Evolutionary conservation across 2,797 vertebrate genomes (phyloP).

Genomic region (Xerus rutilus): DNA sequence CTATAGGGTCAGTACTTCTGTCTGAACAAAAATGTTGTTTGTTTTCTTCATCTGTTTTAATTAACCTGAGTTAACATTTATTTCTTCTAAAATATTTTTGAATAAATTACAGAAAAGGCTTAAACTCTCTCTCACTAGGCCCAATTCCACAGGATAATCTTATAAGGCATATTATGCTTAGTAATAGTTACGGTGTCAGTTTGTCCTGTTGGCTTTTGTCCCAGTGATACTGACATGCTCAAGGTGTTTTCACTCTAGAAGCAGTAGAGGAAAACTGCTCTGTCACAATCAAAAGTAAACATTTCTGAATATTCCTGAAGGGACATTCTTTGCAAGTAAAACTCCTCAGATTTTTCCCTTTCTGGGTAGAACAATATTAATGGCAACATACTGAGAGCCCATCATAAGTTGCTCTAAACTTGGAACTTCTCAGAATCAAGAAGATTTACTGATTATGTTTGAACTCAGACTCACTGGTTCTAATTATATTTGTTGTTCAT

Average conservation of each 20-base stretch:
- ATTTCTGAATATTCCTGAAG: neutral
- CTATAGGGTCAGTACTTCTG: neutral
- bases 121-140: slow-evolving; percentile 21
- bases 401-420: neutral
- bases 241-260: neutral
- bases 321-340: neutral
- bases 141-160: neutral
- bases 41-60: slow-evolving; percentile 28
- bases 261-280: neutral
- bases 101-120: neutral
- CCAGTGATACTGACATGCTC: neutral
- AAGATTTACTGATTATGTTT: neutral
- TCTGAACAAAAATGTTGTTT: neutral
- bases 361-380: slow-evolving; percentile 14
- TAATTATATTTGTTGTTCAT: neutral
- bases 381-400: neutral
- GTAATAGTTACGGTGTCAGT: neutral
- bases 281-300: neutral
- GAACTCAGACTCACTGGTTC: neutral
- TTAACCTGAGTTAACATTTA: slow-evolving; percentile 13
- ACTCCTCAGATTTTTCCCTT: neutral
- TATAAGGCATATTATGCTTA: neutral
- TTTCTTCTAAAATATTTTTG: slow-evolving; percentile 48
- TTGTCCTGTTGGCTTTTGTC: slow-evolving; percentile 13
- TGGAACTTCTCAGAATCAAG: neutral